Base-by-base conservation (phyloP, 2,797 vertebrate genomes). In the Pangasius sanitwongsei region DNA sequence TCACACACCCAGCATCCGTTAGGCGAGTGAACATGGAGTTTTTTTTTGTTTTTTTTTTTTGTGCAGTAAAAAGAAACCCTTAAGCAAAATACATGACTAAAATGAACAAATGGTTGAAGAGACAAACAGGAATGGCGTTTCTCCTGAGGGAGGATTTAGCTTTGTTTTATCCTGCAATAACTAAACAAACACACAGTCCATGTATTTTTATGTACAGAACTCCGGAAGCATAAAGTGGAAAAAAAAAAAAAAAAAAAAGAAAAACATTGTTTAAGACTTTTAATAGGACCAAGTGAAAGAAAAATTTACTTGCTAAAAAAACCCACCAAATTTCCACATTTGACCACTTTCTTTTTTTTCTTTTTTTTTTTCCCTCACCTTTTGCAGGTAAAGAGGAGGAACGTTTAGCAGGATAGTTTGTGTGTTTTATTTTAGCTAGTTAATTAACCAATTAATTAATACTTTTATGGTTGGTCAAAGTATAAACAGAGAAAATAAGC, bases 91-190 rank as follows among this genome's bases (percentile, higher is more conserved):
- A 20, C 16, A 28, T 41, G 18, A 82, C 55, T 41, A 82, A 82
- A 31, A 80, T 57, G n/a, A 80, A 80, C n/a, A 82, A 61, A 82
- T 28, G 2, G 34, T 61, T 28, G 34, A 82, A 61, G 80, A 82
- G 34, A 37, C 7, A 61, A 59, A 82, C 34, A 41, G 55, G 57
- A 41, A 41, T 1, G 37, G 37, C 13, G 48, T 55, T 20, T 3
- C n/a, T 80, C 80, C 80, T 41, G 11, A 41, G 80, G 80, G 80
- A 82, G 5, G 20, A 41, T 25, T 59, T 82, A 82, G 34, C 55
- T 57, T 82, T 61, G 80, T 57, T 80, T 57, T 34, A 80, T 53
- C 18, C 53, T 57, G 37, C 53, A 34, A 28, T 81, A 23, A 81
- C 6, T 81, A 59, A 37, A 57, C 53, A 37, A 37, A n/a, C 48